phyloP scores from a whole-genome alignment of 1,140 invertebrate genomes.

The Nephotettix cincticeps region DNA sequence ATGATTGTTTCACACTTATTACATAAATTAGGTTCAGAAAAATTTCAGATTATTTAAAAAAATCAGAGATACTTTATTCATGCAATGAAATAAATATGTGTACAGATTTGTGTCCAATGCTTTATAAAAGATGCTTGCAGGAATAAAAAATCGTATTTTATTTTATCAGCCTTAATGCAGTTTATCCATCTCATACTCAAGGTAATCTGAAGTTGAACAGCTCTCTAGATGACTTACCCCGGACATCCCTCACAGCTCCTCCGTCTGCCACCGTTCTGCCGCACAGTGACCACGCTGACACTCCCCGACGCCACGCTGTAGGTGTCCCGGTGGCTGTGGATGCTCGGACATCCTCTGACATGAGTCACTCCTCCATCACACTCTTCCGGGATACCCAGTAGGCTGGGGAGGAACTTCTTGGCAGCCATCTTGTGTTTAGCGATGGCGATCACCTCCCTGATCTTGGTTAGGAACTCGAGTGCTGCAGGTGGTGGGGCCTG shows the following conservation, averaged over 20 bases:
- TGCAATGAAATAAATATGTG: too few relatives aligned
- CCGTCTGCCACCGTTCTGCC: slow-evolving; percentile 56
- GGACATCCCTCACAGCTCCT: slow-evolving; percentile 63
- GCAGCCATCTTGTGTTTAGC: slow-evolving; percentile 82
- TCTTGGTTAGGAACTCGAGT: slow-evolving; percentile 81
- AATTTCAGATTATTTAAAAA: too few relatives aligned
- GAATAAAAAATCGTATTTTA: too few relatives aligned
- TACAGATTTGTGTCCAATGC: too few relatives aligned
- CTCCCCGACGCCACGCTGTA: slow-evolving; percentile 10
- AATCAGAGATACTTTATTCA: too few relatives aligned
- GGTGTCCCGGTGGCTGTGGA: slow-evolving; percentile 39
- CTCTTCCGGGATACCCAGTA: slow-evolving; percentile 81
- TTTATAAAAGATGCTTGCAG: too few relatives aligned
- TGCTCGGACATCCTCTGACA: slow-evolving; percentile 43
- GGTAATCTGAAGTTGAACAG: too few relatives aligned
- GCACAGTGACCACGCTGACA: slow-evolving; percentile 51
- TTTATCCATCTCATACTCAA: too few relatives aligned
- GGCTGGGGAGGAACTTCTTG: slow-evolving; percentile 75
- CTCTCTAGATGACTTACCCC: slow-evolving; percentile 54
- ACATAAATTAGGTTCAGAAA: too few relatives aligned
- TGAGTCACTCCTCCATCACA: slow-evolving; percentile 46
- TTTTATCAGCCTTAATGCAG: too few relatives aligned
- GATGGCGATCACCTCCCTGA: slow-evolving; percentile 82
- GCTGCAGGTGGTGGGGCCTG: slow-evolving; percentile 83
- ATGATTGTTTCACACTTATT: too few relatives aligned